Conservation (phyloP, 2,113 vertebrate species). For the Accipiter cooperii region DNA sequence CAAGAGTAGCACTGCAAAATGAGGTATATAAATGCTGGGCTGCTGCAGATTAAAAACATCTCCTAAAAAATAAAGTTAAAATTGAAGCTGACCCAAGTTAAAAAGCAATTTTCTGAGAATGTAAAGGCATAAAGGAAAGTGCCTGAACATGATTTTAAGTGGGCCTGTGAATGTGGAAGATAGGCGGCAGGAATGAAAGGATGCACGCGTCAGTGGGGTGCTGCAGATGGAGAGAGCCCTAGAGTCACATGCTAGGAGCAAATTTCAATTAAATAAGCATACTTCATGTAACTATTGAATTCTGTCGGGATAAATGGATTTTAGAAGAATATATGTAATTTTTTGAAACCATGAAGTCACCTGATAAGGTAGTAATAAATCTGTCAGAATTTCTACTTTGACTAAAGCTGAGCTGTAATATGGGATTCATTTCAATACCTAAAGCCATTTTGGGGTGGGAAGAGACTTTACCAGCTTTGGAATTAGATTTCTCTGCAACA, state of each 20-base stretch:
- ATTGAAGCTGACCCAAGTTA: constrained; percentile 62
- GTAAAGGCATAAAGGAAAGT: constrained; percentile 55
- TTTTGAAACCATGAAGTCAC: constrained; percentile 53
- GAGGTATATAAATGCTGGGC: constrained; percentile 25
- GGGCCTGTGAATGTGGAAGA: constrained; percentile 9
- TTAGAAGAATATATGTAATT: constrained; percentile 62
- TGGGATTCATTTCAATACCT: constrained; percentile 57
- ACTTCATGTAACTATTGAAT: constrained; percentile 50
- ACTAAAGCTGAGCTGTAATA: constrained; percentile 53
- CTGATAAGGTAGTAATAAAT: constrained; percentile 67
- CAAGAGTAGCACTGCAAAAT: not conserved
- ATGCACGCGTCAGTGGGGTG: not conserved
- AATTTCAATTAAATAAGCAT: constrained; percentile 63
- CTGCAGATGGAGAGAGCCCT: constrained; percentile 19
- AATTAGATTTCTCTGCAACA: constrained; percentile 39
- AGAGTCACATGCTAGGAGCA: constrained; percentile 29
- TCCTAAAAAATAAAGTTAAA: constrained; percentile 52
- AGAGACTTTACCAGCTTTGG: constrained; percentile 14
- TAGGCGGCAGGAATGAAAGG: constrained; percentile 21
- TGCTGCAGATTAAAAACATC: constrained; percentile 46
- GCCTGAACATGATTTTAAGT: constrained; percentile 53
- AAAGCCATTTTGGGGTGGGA: constrained; percentile 44
- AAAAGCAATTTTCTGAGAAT: constrained; percentile 66
- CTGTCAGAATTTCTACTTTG: constrained; percentile 56
- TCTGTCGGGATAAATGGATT: constrained; percentile 59